Percentiles rank a stretch among this genome's conserved stretches.
These are phyloP conservation scores for Polia nebulosa DNA, from an alignment of 2,888 invertebrate genomes.

Conservation along the genomic window DNA sequence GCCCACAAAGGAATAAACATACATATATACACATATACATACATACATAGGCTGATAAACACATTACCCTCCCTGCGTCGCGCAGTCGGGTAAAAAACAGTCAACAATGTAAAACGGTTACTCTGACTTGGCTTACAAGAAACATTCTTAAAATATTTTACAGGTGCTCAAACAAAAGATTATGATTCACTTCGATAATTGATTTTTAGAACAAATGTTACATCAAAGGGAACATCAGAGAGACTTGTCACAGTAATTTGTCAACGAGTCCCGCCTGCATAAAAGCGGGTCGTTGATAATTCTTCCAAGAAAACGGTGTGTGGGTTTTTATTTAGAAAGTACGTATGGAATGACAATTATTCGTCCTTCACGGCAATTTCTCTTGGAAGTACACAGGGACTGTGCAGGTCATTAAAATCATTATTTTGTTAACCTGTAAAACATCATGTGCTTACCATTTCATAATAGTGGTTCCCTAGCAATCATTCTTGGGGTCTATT, in stretches of 20 bases:
- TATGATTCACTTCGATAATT: slow-evolving; percentile 59
- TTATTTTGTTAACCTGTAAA: neutral
- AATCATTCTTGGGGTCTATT: neutral
- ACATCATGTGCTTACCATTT: no score
- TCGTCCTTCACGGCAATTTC: slow-evolving; percentile 46
- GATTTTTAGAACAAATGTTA: slow-evolving; percentile 69
- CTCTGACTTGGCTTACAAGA: slow-evolving; percentile 10
- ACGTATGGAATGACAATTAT: slow-evolving; percentile 31
- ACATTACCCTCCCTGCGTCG: no score
- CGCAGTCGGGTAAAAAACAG: no score
- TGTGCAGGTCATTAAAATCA: neutral
- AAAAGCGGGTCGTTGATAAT: slow-evolving; percentile 70
- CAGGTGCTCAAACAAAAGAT: slow-evolving; percentile 46
- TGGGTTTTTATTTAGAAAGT: slow-evolving; percentile 51
- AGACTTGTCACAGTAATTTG: slow-evolving; percentile 82
- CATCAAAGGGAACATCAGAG: slow-evolving; percentile 81
- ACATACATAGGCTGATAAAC: no score
- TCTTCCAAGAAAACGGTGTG: slow-evolving; percentile 76
- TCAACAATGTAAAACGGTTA: neutral
- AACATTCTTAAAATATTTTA: slow-evolving; percentile 28
- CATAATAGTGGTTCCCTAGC: no score
- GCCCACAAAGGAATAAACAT: no score
- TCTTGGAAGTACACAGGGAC: slow-evolving; percentile 20
- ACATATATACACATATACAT: no score
- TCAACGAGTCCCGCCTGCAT: slow-evolving; percentile 72